phyloP scores from a whole-genome alignment of 2,888 invertebrate species.

The Brassicogethes aeneus region DNA sequence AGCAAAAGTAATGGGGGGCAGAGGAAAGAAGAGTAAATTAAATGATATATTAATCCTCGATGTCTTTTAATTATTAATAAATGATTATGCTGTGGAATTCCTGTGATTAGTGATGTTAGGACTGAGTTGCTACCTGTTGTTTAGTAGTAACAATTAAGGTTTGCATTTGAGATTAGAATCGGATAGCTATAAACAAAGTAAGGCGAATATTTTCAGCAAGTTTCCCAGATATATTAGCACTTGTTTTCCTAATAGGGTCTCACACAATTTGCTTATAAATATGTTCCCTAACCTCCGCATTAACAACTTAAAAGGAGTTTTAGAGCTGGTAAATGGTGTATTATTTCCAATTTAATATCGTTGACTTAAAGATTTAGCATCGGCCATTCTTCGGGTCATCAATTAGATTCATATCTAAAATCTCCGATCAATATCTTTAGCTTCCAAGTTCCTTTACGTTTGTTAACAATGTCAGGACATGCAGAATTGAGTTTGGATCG shows the following conservation, averaged over 20 bases:
- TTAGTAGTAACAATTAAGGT: too few species aligned
- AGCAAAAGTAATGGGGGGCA: too few species aligned
- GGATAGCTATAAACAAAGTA: not conserved
- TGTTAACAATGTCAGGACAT: conserved; percentile 22
- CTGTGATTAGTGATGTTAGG: too few species aligned
- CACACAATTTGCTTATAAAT: conserved; percentile 33
- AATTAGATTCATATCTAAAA: conserved; percentile 36
- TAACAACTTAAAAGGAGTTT: conserved; percentile 3
- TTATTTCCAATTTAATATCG: conserved; percentile 17
- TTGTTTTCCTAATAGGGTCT: conserved; percentile 26
- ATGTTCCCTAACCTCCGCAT: conserved; percentile 19
- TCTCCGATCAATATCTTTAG: conserved; percentile 33
- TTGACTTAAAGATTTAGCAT: conserved; percentile 18
- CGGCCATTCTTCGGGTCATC: conserved; percentile 23
- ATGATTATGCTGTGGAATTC: too few species aligned
- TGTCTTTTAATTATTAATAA: too few species aligned
- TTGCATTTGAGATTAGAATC: too few species aligned
- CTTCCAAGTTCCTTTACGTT: conserved; percentile 22
- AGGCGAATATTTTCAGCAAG: conserved; percentile 2
- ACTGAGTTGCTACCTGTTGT: too few species aligned
- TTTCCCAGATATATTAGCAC: conserved; percentile 13
- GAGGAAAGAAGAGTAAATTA: too few species aligned
- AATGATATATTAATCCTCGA: too few species aligned
- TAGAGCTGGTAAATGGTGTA: conserved; percentile 7
- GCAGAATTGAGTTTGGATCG: conserved; percentile 5